Evolutionary conservation across 2,797 vertebrate species (phyloP), one percentile per base, ranked within the genome.

Genomic region (Chelmon rostratus): DNA sequence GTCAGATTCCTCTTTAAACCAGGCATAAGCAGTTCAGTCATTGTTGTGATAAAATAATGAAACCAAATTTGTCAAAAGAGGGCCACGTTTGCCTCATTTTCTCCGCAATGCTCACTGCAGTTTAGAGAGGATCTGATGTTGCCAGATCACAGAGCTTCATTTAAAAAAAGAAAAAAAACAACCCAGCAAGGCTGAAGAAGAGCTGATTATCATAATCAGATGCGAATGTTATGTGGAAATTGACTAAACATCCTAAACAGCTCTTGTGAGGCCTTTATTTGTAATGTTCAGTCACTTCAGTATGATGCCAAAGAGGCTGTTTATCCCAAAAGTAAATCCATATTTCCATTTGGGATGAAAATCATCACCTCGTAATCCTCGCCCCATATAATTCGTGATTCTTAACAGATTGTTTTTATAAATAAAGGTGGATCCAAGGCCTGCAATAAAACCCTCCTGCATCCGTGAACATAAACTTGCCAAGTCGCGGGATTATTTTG

Each of bases 311-410:
- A 66, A 68, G 58, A 76, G 62, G 65, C 42, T 63, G 79, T 88
- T 86, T 74, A 66, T 70, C 72, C 73, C 58, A 68, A 57, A 76
- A 73, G 47, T 23, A 79, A 84, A 88, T 85, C 74, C 58, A 84
- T 68, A 78, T 76, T 82, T 84, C 61, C 66, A 58, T 84, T 76
- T 72, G 42, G 70, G 62, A 73, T 78, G 23, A 77, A 88, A 46
- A 81, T 81, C 75, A 78, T 76, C 73, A 68, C 25, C 74, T 83
- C 66, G 23, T 76, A 73, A 68, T 75, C 21, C 23, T 58, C 42
- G n/a, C 75, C 81, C 52, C 42, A 25, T 86, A 79, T 73, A 78
- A 21, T 84, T 79, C 58, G 79, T 13, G 42, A 74, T 70, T 71
- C 42, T 33, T 42, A 83, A 76, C 59, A 56, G 67, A 78, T 81